Conservation (phyloP, 2,888 invertebrate genomes). For the Chymomyza caudatula region DNA sequence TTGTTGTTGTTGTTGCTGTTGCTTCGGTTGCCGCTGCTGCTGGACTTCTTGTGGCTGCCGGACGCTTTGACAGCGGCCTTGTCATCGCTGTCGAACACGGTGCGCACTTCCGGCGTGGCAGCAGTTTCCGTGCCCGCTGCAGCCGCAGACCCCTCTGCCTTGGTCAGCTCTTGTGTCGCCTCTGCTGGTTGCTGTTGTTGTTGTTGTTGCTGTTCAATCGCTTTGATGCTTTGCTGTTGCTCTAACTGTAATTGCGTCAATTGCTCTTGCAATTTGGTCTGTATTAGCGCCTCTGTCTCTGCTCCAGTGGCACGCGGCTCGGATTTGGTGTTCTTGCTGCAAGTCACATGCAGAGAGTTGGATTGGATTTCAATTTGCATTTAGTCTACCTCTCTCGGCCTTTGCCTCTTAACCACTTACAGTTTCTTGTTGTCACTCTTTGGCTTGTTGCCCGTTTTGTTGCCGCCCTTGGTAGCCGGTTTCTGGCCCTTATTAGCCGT, state of each 20-base stretch:
- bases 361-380: not conserved
- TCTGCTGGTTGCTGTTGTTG: constrained; percentile 7
- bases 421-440: constrained; percentile 5
- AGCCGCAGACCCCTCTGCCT: constrained; percentile 7
- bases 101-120: constrained; percentile 56
- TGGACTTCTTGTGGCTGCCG: constrained; percentile 63
- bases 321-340: constrained; percentile 75
- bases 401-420: not conserved
- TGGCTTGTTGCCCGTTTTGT: constrained; percentile 24
- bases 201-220: constrained; percentile 44
- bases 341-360: no score
- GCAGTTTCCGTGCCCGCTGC: constrained; percentile 16
- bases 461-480: constrained; percentile 7
- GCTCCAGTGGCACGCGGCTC: constrained; percentile 55
- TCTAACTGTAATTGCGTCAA: constrained; percentile 71
- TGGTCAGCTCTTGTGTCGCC: not conserved
- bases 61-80: constrained; percentile 36
- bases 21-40: constrained; percentile 54
- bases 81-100: constrained; percentile 46
- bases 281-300: constrained; percentile 20
- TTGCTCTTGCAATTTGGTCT: constrained; percentile 76
- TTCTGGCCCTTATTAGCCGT: not conserved
- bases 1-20: constrained; percentile 72
- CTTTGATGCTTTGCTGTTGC: constrained; percentile 58
- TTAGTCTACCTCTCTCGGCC: constrained; percentile 31